Conservation (phyloP, 2,113 vertebrate genomes). For the Chiloscyllium plagiosum region DNA sequence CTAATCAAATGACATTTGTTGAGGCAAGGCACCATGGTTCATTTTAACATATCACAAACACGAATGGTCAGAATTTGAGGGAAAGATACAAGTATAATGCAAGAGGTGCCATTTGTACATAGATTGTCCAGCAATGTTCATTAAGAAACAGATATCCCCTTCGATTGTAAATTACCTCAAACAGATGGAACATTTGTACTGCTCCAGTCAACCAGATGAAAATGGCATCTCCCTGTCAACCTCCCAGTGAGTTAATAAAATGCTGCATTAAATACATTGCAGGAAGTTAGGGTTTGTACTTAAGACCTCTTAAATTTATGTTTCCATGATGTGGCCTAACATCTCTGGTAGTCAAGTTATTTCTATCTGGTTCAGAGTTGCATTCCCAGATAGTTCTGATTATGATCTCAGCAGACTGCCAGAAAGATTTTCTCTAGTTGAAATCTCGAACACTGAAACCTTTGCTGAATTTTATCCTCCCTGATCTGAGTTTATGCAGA, state of each 20-base stretch:
- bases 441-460: background rate
- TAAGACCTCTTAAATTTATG: background rate
- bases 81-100: background rate
- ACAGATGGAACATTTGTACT: background rate
- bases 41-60: background rate
- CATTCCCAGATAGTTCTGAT: background rate
- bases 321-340: background rate
- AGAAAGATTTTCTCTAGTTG: background rate
- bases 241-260: background rate
- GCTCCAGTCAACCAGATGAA: background rate
- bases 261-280: background rate
- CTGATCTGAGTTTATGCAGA: background rate
- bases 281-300: background rate
- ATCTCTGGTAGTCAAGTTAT: no score
- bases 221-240: background rate
- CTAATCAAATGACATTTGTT: background rate
- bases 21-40: background rate
- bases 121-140: background rate
- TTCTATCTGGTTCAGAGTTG: no score
- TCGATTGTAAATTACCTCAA: background rate
- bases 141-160: background rate
- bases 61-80: background rate
- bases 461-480: background rate
- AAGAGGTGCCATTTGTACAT: background rate
- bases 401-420: background rate